Base-by-base conservation (phyloP, 2,888 invertebrate genomes). In the Microplitis deprimator region DNA sequence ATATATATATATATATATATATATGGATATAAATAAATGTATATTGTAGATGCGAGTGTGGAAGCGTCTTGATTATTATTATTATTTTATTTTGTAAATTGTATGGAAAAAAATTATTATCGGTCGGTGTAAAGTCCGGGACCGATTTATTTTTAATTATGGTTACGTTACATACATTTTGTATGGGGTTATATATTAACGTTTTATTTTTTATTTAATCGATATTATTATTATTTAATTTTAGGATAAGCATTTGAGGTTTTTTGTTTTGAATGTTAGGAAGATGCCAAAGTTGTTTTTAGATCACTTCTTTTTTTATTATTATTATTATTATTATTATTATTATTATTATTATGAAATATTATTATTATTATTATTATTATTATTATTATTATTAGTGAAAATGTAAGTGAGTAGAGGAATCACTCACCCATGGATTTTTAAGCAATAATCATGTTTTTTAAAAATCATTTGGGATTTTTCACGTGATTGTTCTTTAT, bases 221-320 rank as follows among this genome's bases (percentile, higher is more conserved):
- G 13, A 13, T 16, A 41, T 38, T 40, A 40, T 68, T 41, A 59
- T 29, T 70, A 50, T 70, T 41, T 50, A 17, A 70, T 70, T 70
- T 29, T 40, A 38, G n/a, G n/a, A 75, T 77, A 69, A 76, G 70
- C 59, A 79, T 75, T 78, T 78, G 78, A 73, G 79, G 29, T 29
- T 29, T 80, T 81, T 80, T 77, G 76, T 72, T 68, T 83, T 79
- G 86, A 83, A 82, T 84, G 84, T 89, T 87, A 87, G 84, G 87
- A 85, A 87, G 85, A 89, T 89, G 88, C 89, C 89, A 89, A 89
- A 89, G 89, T 89, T 89, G 88, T 89, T 85, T 89, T 89, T 89
- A 89, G 89, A 86, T n/a, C 29, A 16, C 39, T 64, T 29, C 29
- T 29, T 29, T 59, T 62, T 29, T 73, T 79, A 80, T 85, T 84